phyloP scores from a whole-genome alignment of 2,888 invertebrate genomes.

The Torymus aiolomorphi region DNA sequence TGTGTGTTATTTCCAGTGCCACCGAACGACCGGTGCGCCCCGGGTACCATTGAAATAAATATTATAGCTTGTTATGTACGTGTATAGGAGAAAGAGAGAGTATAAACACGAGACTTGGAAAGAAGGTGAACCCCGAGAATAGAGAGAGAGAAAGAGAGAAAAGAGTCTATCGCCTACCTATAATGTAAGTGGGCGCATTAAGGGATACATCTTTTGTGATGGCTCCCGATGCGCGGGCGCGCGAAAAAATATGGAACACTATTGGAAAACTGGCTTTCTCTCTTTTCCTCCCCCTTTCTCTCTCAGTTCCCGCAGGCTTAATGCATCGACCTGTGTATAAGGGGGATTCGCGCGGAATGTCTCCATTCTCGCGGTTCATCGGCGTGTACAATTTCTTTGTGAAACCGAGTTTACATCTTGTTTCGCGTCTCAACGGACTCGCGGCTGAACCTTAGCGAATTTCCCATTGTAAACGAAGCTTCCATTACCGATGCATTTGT shows the following conservation, averaged over 20 bases:
- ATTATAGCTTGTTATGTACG: conserved; percentile 6
- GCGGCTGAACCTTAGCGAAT: background rate
- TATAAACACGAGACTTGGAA: no score
- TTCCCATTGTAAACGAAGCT: no score
- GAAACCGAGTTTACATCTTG: background rate
- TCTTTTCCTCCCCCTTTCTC: no score
- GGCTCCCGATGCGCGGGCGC: background rate
- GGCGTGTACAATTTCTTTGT: no score
- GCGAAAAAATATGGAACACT: background rate
- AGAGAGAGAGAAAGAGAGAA: background rate
- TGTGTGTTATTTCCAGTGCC: no score
- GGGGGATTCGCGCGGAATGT: no score
- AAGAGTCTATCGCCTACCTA: background rate
- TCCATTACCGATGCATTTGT: no score
- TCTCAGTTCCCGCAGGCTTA: background rate
- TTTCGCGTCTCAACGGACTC: conserved; percentile 3
- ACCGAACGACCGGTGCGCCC: background rate
- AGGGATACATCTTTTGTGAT: background rate
- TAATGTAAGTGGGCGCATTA: conserved; percentile 3
- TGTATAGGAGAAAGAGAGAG: background rate
- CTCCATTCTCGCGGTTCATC: no score
- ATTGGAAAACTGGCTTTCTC: no score
- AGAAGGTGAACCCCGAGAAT: background rate
- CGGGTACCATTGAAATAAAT: background rate
- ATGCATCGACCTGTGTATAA: no score